Evolutionary conservation across 1,140 invertebrate species (phyloP), one percentile per base, ranked within the genome.

Genomic region (Aphelenchoides avenae): DNA sequence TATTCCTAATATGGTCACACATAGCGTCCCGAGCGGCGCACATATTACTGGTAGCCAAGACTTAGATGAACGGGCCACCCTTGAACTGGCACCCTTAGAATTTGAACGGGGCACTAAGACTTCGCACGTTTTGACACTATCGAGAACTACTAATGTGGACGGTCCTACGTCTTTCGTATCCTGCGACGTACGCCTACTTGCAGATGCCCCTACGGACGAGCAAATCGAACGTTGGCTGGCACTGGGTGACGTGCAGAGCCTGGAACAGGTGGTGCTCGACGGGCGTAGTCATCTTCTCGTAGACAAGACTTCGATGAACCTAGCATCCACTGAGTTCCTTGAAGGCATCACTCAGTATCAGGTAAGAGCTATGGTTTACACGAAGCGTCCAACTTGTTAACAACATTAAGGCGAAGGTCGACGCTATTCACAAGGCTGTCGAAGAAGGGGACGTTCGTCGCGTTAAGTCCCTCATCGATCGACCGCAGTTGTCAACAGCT

Each of bases 401-500:
- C 18, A 6, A 33, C 82, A 57, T 68, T 11, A 43, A 91, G 88
- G 84, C 85, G 59, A 90, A 91, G 83, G 91, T 92, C 55, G 84
- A 86, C 57, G 83, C 85, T 54, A 88, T 93, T 24, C 89, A 94
- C 71, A 77, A 85, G 64, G 88, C 89, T 22, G 87, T 89, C 11
- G 84, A 84, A 72, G 84, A 87, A 72, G 91, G 91, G 6, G 87
- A 86, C 71, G 80, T 92, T 56, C 79, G 86, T 64, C 87, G 88
- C 64, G 79, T 93, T 26, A 88, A 91, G 80, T 85, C 85, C 40
- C 85, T 89, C 3, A 80, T 93, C 66, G 89, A 93, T 79, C 79
- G 89, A 54, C 86, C 88, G 71, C 89, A 91, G 82, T 88, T 93
- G 71, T 88, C 88, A 5, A 84, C 89, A 34, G 87, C 89, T 2